phyloP scores from a whole-genome alignment of 2,797 vertebrate species.

The Petrocephalus schoutedeni region DNA sequence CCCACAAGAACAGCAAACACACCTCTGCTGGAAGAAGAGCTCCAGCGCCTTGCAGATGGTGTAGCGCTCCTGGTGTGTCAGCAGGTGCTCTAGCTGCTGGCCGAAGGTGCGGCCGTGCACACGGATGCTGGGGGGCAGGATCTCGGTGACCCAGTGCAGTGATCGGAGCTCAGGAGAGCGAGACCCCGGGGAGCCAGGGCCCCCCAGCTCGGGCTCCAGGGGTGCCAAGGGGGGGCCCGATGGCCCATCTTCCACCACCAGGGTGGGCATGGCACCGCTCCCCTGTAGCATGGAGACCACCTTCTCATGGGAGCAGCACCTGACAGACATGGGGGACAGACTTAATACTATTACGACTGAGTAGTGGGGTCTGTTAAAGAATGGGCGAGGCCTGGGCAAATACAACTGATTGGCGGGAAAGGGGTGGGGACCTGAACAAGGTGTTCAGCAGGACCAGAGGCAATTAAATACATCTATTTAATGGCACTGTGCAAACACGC shows the following conservation, averaged over 20 bases:
- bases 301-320: conserved; percentile 94
- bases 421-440: not conserved
- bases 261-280: conserved; percentile 92
- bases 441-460: not conserved
- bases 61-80: conserved; percentile 86
- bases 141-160: conserved; percentile 95
- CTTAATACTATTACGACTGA: not conserved
- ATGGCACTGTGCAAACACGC: not conserved
- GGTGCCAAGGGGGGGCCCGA: conserved; percentile 63
- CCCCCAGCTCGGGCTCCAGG: conserved; percentile 45
- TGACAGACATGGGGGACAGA: conserved; percentile 36
- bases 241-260: conserved; percentile 88
- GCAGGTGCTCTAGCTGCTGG: conserved; percentile 91
- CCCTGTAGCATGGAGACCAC: conserved; percentile 98
- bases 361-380: not conserved
- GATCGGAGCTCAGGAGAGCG: conserved; percentile 78
- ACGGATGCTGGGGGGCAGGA: conserved; percentile 90
- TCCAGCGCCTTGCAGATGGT: conserved; percentile 86
- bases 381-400: not conserved
- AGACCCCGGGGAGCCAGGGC: conserved; percentile 63
- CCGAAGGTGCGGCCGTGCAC: conserved; percentile 90
- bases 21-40: conserved; percentile 98
- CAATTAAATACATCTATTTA: not conserved
- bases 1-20: not conserved
- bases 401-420: not conserved